These are phyloP conservation scores for Thamnophis elegans DNA, from an alignment of 2,797 vertebrate genomes.

Conservation along the genomic window DNA sequence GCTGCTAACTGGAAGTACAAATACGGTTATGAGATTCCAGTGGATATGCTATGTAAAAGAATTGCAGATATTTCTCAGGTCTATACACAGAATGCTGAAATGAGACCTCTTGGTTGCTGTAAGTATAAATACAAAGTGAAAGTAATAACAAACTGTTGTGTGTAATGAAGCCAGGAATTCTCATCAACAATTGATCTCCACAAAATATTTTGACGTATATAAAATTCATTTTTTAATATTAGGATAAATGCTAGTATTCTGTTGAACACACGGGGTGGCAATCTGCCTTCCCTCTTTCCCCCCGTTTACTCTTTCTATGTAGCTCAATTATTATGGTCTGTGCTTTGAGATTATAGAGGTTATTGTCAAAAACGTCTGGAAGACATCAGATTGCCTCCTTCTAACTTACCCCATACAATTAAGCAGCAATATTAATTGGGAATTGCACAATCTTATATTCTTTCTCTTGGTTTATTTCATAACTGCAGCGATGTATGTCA, in stretches of 20 bases:
- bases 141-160: background rate
- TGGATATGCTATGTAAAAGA: conserved; percentile 97
- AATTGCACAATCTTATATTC: background rate
- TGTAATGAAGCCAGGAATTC: background rate
- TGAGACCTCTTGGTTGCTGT: conserved; percentile 98
- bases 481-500: background rate
- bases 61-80: conserved; percentile 98
- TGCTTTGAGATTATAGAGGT: background rate
- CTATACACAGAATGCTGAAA: conserved; percentile 98
- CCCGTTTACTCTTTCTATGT: background rate
- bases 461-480: background rate
- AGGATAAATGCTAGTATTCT: background rate
- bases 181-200: background rate
- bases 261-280: background rate
- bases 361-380: background rate
- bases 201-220: background rate
- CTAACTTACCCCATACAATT: background rate
- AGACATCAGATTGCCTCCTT: background rate
- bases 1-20: conserved; percentile 99
- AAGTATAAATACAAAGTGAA: conserved; percentile 66
- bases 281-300: background rate
- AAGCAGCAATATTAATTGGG: background rate
- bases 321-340: background rate
- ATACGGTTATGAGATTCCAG: conserved; percentile 96
- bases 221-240: background rate